phyloP scores from a whole-genome alignment of 2,888 invertebrate species.

The Drosophila trichaetosa region DNA sequence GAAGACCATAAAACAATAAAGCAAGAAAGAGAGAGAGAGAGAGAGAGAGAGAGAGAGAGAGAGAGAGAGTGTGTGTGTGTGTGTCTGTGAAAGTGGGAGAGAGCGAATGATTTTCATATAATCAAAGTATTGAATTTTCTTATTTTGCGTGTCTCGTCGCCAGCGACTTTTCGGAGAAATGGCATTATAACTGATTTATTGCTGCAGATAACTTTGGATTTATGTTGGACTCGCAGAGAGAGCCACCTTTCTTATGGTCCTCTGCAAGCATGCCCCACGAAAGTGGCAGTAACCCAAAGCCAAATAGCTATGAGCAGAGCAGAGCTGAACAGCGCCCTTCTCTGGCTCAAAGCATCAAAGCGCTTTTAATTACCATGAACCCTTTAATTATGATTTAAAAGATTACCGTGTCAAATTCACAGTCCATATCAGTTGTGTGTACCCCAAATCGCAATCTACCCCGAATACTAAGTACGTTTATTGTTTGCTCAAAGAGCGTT shows the following conservation, averaged over 20 bases:
- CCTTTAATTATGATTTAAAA: constrained; percentile 74
- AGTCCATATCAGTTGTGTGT: background rate
- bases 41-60: too few relatives aligned
- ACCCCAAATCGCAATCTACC: constrained; percentile 1
- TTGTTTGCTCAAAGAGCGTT: constrained; percentile 23
- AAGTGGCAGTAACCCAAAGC: constrained; percentile 5
- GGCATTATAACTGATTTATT: constrained; percentile 78
- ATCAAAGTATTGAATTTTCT: constrained; percentile 42
- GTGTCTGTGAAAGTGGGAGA: background rate
- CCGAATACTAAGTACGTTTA: constrained; percentile 8
- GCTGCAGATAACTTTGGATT: constrained; percentile 73
- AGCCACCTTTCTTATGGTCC: constrained; percentile 15
- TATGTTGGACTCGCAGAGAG: constrained; percentile 55
- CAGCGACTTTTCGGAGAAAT: constrained; percentile 44
- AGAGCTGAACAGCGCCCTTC: background rate
- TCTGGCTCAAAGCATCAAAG: constrained; percentile 29
- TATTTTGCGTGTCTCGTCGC: constrained; percentile 17
- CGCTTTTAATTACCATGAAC: constrained; percentile 72
- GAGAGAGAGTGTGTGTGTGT: fast-evolving
- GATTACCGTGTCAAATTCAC: constrained; percentile 65
- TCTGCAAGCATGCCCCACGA: background rate
- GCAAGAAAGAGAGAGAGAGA: background rate
- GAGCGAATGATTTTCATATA: constrained; percentile 24
- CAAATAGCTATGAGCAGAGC: constrained; percentile 3
- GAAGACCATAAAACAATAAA: constrained; percentile 37